Evolutionary conservation across 2,888 invertebrate species (phyloP).

Genomic region (Heliconius erato): DNA sequence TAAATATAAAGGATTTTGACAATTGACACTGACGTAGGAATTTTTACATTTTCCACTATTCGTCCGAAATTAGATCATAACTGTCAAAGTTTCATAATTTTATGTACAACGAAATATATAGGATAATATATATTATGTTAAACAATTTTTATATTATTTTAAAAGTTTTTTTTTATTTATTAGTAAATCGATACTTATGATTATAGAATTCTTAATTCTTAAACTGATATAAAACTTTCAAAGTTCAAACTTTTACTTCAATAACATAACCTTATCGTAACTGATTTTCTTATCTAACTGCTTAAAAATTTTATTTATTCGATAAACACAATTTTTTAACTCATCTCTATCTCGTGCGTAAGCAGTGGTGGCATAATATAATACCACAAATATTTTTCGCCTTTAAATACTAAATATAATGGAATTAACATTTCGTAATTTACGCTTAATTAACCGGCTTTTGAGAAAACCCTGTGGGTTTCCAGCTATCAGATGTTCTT

Average conservation of each 20-base stretch:
- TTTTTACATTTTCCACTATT: background rate
- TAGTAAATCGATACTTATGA: background rate
- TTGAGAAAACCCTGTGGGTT: conserved; percentile 66
- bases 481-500: conserved; percentile 63
- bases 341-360: conserved; percentile 23
- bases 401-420: conserved; percentile 56
- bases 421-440: conserved; percentile 68
- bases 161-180: too few relatives aligned
- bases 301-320: conserved; percentile 15
- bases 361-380: background rate
- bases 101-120: background rate
- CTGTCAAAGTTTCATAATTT: background rate
- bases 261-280: conserved; percentile 33
- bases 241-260: background rate
- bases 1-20: conserved; percentile 22
- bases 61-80: background rate
- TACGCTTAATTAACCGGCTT: conserved; percentile 73
- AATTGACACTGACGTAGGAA: conserved; percentile 16
- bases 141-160: background rate
- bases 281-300: conserved; percentile 25
- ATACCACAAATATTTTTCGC: background rate
- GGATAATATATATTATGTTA: background rate
- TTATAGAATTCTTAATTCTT: background rate
- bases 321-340: conserved; percentile 19
- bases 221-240: background rate